Conservation (phyloP, 2,113 vertebrate genomes). For the Rana temporaria region DNA sequence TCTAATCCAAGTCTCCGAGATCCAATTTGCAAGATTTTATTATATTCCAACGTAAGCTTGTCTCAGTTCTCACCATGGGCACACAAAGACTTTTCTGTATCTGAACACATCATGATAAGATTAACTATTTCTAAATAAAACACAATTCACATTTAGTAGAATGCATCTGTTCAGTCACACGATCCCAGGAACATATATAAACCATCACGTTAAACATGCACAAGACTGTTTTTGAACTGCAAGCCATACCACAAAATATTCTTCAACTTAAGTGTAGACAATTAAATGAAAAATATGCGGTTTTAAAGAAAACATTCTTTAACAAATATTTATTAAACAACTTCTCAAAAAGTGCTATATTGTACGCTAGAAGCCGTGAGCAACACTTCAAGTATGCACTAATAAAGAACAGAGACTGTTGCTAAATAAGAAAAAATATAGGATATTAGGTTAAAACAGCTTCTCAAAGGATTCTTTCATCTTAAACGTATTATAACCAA, state of each 20-base stretch:
- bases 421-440: slow-evolving; percentile 58
- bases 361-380: slow-evolving; percentile 55
- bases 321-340: slow-evolving; percentile 52
- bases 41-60: too few species aligned
- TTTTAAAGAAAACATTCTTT: slow-evolving; percentile 61
- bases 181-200: slow-evolving; percentile 31
- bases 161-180: slow-evolving; percentile 11
- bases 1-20: too few species aligned
- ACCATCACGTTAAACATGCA: slow-evolving; percentile 48
- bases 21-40: too few species aligned
- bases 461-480: slow-evolving; percentile 75
- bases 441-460: slow-evolving; percentile 65
- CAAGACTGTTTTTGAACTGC: slow-evolving; percentile 35
- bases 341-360: slow-evolving; percentile 21
- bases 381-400: slow-evolving; percentile 62
- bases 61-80: neutral
- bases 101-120: neutral
- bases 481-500: slow-evolving; percentile 82
- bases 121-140: neutral
- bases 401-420: slow-evolving; percentile 65
- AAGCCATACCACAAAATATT: slow-evolving; percentile 49
- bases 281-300: slow-evolving; percentile 34
- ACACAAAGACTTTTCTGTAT: neutral
- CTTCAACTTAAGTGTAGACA: slow-evolving; percentile 22
- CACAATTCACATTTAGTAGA: neutral